Evolutionary conservation across 2,888 invertebrate species (phyloP), one percentile per base, ranked within the genome.

Genomic region (Acholoe squamosa): DNA sequence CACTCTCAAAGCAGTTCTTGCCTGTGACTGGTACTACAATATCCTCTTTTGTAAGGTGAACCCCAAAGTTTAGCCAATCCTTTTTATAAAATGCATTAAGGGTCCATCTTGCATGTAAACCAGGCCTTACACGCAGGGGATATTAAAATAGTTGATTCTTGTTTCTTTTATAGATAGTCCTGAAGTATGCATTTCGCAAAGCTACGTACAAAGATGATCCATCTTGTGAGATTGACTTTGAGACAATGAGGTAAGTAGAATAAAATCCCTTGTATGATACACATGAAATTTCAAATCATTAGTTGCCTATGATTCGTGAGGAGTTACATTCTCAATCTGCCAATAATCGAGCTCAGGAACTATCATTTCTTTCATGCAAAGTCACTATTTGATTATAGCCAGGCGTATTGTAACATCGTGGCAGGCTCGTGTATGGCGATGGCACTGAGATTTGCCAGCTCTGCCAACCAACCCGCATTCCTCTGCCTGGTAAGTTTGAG

Each of bases 351-450:
- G 43, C 43, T 43, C 43, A 43, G 10, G 5, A 43, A 3, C 43
- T 43, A 43, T 43, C 5, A 10, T 43, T 7, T 43, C 10, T 43
- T 7, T 10, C 3, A 10, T 43, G 3, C 3, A 43, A 3, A 43
- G 43, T 43, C 3, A 43, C 43, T 43, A 10, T 31, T 61, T 51
- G 84, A 31, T 89, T 90, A 19, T 91, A 93, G 93, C 76, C 99
- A 99, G 97, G 99, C 99, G 0, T 99, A 98, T 96, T 98, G 99
- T 96, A 99, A 99, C 96, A 98, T 99, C 92, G 97, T 99, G 91
- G 98, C 98, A 0, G 99, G 99, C 28, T 98, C 98, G 0, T 98
- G 99, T 93, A 98, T 99, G 96, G 98, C 98, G 12, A 96, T 99
- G 93, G 99, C 99, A 0, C 96, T 99, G 3, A 98, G 98, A 92